A percentile compares a stretch with the other conserved stretches of the same genome.
These are phyloP conservation scores for Trichacis sp. DNA, from an alignment of 2,888 invertebrate species.

Conservation along the genomic window DNA sequence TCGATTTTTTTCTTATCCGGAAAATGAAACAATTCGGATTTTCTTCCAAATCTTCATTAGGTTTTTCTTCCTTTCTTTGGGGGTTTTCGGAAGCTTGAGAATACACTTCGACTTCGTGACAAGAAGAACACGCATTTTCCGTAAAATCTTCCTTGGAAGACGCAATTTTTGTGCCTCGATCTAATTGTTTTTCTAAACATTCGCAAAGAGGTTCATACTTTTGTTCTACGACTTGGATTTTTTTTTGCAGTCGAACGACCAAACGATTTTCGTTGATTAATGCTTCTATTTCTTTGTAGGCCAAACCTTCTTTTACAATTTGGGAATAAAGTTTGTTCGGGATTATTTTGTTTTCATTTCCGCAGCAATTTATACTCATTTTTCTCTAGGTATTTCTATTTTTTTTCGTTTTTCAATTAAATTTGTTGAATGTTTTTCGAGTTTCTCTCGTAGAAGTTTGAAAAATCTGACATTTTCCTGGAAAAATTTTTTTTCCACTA, in stretches of 20 bases:
- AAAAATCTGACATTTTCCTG: no score
- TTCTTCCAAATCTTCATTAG: slow-evolving; percentile 46
- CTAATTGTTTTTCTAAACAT: slow-evolving; percentile 34
- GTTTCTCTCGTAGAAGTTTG: no score
- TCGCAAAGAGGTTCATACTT: slow-evolving; percentile 58
- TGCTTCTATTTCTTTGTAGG: slow-evolving; percentile 62
- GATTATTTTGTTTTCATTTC: slow-evolving; percentile 8
- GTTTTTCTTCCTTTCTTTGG: background rate
- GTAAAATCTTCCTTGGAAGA: background rate
- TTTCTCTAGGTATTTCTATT: slow-evolving; percentile 10
- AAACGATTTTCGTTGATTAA: slow-evolving; percentile 56
- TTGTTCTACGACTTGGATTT: slow-evolving; percentile 22
- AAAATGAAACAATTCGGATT: slow-evolving; percentile 63
- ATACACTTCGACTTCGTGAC: slow-evolving; percentile 31
- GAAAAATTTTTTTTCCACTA: background rate
- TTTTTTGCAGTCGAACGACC: slow-evolving; percentile 52
- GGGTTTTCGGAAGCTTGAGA: slow-evolving; percentile 18
- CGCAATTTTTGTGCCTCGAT: background rate
- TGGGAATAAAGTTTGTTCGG: no score
- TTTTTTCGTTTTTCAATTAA: slow-evolving; percentile 10
- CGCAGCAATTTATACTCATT: slow-evolving; percentile 14
- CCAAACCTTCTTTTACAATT: slow-evolving; percentile 50
- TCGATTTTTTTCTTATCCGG: slow-evolving; percentile 52
- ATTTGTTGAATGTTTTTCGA: background rate
- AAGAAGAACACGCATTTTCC: background rate